Conservation (phyloP, 2,888 invertebrate species). For the Trichopria drosophilae region DNA sequence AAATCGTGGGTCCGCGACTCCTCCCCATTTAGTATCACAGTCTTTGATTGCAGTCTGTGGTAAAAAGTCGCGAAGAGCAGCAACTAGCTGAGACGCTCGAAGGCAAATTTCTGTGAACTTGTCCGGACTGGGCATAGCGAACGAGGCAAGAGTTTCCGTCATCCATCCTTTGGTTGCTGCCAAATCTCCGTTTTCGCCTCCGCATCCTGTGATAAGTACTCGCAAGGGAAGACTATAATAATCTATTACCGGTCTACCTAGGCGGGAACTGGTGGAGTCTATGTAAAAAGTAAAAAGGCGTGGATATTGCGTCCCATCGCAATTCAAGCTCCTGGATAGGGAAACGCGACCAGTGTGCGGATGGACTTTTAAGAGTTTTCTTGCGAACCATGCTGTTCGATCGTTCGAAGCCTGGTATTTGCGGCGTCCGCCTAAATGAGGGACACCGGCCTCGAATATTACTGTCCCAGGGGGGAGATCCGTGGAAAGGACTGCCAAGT, state of each 20-base stretch:
- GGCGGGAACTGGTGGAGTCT: conserved; percentile 79
- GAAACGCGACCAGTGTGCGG: conserved; percentile 74
- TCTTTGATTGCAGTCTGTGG: conserved; percentile 73
- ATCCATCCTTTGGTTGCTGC: conserved; percentile 82
- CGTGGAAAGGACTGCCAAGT: conserved; percentile 54
- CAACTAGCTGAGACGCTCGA: conserved; percentile 77
- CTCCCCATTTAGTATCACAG: conserved; percentile 76
- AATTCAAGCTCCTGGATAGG: conserved; percentile 72
- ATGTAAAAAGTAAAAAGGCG: conserved; percentile 82
- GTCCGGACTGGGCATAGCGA: conserved; percentile 81
- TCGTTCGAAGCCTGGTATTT: conserved; percentile 79
- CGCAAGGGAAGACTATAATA: conserved; percentile 81
- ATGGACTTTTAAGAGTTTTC: conserved; percentile 75
- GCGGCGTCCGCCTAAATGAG: conserved; percentile 77
- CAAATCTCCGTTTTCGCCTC: conserved; percentile 65
- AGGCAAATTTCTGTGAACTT: conserved; percentile 81
- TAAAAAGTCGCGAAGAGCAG: conserved; percentile 76
- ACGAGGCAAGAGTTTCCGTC: conserved; percentile 83
- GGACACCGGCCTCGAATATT: conserved; percentile 79
- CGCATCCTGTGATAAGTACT: conserved; percentile 76
- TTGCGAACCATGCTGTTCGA: conserved; percentile 81
- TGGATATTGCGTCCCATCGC: conserved; percentile 81
- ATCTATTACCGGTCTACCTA: conserved; percentile 71
- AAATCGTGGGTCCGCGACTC: conserved; percentile 78
- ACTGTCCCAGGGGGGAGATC: conserved; percentile 65